Conservation (phyloP, 2,797 vertebrate species). For the Sylvia borin region DNA sequence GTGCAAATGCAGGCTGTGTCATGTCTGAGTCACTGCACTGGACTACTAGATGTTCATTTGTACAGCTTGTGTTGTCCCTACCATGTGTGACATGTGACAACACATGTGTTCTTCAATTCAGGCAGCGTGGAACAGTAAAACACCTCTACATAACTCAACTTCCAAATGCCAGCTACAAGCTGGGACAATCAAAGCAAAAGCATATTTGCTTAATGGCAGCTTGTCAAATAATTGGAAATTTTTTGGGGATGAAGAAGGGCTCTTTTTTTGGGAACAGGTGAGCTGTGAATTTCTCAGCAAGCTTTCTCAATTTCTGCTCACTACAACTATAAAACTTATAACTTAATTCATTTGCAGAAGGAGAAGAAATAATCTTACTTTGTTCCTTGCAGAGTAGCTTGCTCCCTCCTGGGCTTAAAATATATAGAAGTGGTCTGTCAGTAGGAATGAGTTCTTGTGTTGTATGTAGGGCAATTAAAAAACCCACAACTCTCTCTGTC, state of each 20-base stretch:
- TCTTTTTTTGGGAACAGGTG: not conserved
- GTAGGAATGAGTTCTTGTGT: not conserved
- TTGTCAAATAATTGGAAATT: not conserved
- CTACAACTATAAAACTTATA: not conserved
- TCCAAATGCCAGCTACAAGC: not conserved
- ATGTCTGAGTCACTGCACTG: fast-evolving
- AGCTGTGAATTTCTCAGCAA: not conserved
- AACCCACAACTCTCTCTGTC: not conserved
- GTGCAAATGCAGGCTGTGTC: not conserved
- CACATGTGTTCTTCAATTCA: not conserved
- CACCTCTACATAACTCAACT: not conserved
- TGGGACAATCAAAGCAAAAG: not conserved
- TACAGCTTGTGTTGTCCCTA: not conserved
- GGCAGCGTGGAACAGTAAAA: not conserved
- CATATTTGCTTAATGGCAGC: not conserved
- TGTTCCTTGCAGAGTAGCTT: not conserved
- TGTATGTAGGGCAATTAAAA: not conserved
- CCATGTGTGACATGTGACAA: not conserved
- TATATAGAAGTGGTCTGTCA: not conserved
- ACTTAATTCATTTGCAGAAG: not conserved
- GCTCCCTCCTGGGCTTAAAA: not conserved
- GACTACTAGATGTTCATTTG: not conserved
- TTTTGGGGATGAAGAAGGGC: not conserved
- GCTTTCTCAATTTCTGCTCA: not conserved
- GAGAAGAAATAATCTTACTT: not conserved